Base-by-base conservation (phyloP, 2,888 invertebrate species). In the Coleophora deauratella region DNA sequence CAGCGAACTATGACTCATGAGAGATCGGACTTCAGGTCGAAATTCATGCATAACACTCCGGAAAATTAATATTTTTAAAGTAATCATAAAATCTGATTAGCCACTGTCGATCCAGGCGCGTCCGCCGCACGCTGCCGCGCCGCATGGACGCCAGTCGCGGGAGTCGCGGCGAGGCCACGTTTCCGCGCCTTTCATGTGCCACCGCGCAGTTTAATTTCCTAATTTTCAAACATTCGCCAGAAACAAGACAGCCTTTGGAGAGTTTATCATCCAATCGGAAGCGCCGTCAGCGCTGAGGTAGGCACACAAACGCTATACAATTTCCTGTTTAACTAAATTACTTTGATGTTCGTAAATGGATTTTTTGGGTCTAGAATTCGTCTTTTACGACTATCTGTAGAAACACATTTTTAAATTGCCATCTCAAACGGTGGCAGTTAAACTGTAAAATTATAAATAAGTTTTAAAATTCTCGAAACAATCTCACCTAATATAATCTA, bases 211-310 rank as follows among this genome's bases (percentile, higher is more conserved):
- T 72, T 81, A 82, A 84, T 84, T 84, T 82, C 81, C 81, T 78
- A 80, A 84, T 81, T 78, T 73, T 66, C 68, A 75, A 76, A 77
- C 68, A 65, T 69, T 69, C 62, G 62, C 58, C 63, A 65, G 55
- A 70, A 67, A 77, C 70, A 72, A 73, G 75, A 66, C 70, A 63
- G 61, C 66, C 60, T 57, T 63, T 60, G 62, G 54, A 62, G 72
- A 76, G 67, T 79, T 76, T 71, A 78, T 82, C 74, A 79, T 78
- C 72, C 59, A 78, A 82, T 81, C 80, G 84, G 84, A 84, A 82
- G 75, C 70, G 54, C 57, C 68, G 71, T 66, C 71, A 68, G 59
- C 66, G 53, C 59, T 62, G 68, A 68, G 65, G 66, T 66, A 57
- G 61, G 55, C 60, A 72, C 67, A 72, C 67, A 72, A 75, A 69